Base-by-base conservation (phyloP, 2,113 vertebrate species). In the Mus pahari region DNA sequence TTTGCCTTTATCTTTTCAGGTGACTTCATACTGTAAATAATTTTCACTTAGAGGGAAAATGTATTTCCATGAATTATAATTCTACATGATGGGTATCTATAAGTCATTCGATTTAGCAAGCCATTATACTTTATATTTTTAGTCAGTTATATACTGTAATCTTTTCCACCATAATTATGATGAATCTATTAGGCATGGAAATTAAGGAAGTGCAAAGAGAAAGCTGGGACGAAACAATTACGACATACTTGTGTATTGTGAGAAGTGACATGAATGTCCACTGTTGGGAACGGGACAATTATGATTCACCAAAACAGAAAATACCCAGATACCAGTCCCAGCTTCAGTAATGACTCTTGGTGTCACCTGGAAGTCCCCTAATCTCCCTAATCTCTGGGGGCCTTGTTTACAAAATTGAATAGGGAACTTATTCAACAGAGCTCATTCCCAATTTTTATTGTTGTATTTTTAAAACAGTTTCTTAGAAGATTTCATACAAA, bases 361-460 rank as follows among this genome's bases (percentile, higher is more conserved):
- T 22, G 39, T 73, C 24, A 6, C 70, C 55, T 89, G 45, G 10
- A 89, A 89, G 4, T 50, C 53, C 84, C 13, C 62, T 82, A 48
- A 36, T 42, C 45, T 53, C 58, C 81, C 28, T 16, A 77, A 33
- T 78, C 31, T 24, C n/a, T 45, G 66, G 14, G 64, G 68, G 55
- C 26, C 28, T 93, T 87, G 62, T 64, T 60, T 75, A 82, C 60
- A 86, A 89, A 89, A 92, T 31, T 12, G 31, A 87, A 48, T 89
- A 73, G 0, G 19, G 33, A 74, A 78, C 19, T 89, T 88, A 79
- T 33, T 92, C 22, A 75, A 86, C 8, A 82, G 31, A 60, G 17
- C 42, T 42, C 26, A 64, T 75, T 87, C 39, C 53, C 82, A 90
- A 88, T 95, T 48, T 64, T 89, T 68, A 73, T 17, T 33, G 6